Evolutionary conservation across 2,113 vertebrate species (phyloP).

Genomic region (Echinops telfairi): DNA sequence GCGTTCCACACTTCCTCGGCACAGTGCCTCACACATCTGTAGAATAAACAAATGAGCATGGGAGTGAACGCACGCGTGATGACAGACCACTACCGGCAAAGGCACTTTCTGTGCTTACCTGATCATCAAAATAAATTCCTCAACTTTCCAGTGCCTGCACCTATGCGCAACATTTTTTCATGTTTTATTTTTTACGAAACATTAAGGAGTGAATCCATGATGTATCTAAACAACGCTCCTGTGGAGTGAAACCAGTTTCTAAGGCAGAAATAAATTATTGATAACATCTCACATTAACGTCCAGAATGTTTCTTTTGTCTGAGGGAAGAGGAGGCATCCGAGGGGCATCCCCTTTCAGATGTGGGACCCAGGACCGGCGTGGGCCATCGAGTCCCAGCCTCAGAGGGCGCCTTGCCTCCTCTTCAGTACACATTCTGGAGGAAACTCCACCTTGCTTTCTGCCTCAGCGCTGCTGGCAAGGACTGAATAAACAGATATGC

Average conservation of each 20-base stretch:
- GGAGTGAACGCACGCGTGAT: background rate
- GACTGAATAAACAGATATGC: background rate
- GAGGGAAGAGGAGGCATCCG: background rate
- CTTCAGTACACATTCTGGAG: constrained; percentile 18
- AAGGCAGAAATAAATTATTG: background rate
- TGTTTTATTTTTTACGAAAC: background rate
- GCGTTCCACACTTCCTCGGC: background rate
- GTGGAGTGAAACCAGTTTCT: constrained; percentile 38
- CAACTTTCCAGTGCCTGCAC: background rate
- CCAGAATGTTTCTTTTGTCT: background rate
- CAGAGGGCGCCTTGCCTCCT: background rate
- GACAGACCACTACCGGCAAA: background rate
- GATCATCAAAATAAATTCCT: background rate
- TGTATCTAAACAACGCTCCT: background rate
- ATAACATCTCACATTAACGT: background rate
- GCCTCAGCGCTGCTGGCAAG: constrained; percentile 36
- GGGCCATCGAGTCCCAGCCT: background rate
- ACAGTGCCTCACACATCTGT: background rate
- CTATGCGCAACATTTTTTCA: background rate
- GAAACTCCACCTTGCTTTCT: constrained; percentile 1
- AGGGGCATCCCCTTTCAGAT: background rate
- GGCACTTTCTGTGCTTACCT: background rate
- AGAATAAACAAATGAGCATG: background rate
- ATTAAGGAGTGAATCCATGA: background rate
- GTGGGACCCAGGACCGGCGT: fast-evolving